phyloP scores from a whole-genome alignment of 92 coral and sea anemone species.

The Micromussa lordhowensis region DNA sequence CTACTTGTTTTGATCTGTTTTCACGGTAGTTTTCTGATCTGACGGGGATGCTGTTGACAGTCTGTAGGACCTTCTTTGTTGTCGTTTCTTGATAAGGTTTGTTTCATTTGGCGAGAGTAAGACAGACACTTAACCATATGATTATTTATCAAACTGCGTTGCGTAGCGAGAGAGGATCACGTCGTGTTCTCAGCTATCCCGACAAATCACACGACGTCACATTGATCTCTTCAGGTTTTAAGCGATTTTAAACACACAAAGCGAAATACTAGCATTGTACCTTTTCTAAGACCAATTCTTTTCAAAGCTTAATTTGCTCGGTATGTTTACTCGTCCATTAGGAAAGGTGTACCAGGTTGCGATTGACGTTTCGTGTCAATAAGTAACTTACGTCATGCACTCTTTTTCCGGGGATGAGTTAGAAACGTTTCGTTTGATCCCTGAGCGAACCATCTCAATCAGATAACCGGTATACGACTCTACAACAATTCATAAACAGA shows the following conservation, averaged over 20 bases:
- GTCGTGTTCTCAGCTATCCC: neutral
- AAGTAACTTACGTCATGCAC: conserved; percentile 8
- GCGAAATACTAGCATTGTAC: neutral
- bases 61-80: neutral
- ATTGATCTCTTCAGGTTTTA: neutral
- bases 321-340: conserved; percentile 4
- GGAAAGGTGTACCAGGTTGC: neutral
- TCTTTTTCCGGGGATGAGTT: conserved; percentile 12
- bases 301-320: neutral
- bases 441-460: neutral
- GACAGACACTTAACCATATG: neutral
- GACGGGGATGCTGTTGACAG: neutral
- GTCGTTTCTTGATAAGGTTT: neutral
- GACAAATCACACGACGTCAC: neutral
- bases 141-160: neutral
- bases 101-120: neutral
- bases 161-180: neutral
- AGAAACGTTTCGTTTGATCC: neutral
- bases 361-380: conserved; percentile 33
- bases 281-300: neutral
- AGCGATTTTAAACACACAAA: neutral
- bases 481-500: neutral
- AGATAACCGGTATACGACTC: neutral
- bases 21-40: neutral
- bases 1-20: neutral